phyloP scores from a whole-genome alignment of 2,113 vertebrate genomes.

The Peromyscus leucopus region DNA sequence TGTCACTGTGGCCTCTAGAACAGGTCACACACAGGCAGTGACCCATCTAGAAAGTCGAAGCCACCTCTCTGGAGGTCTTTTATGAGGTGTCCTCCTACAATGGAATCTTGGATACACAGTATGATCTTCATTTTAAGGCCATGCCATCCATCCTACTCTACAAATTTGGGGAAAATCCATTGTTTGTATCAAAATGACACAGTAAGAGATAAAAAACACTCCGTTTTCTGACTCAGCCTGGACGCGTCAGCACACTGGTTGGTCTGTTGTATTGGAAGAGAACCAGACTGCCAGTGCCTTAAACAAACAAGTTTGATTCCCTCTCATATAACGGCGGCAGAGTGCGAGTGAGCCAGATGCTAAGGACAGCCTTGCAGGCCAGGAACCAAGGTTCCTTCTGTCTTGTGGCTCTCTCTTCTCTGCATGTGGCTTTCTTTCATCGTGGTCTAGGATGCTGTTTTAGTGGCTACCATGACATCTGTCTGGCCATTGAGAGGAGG shows the following conservation, averaged over 20 bases:
- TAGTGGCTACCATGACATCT: background rate
- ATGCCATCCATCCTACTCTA: slow-evolving; percentile 11
- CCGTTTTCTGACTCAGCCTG: background rate
- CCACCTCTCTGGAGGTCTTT: background rate
- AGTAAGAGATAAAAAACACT: slow-evolving; percentile 16
- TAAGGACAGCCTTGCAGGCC: background rate
- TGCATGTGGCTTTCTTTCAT: background rate
- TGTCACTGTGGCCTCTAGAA: background rate
- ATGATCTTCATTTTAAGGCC: slow-evolving; percentile 48
- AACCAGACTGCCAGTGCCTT: background rate
- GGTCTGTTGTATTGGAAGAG: background rate
- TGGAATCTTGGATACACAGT: background rate
- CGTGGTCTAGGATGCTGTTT: background rate
- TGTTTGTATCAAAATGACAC: slow-evolving; percentile 24
- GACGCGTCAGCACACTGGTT: background rate
- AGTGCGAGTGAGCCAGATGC: background rate
- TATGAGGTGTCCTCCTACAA: background rate
- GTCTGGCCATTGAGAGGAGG: background rate
- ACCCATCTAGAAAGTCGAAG: background rate
- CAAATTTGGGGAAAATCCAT: slow-evolving; percentile 34
- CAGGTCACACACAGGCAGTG: background rate
- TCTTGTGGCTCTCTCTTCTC: background rate
- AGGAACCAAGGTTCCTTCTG: background rate
- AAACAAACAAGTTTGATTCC: slow-evolving; percentile 10
- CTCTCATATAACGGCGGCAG: background rate